phyloP scores from a whole-genome alignment of 2,113 vertebrate species.

The Nycticorax nycticorax region DNA sequence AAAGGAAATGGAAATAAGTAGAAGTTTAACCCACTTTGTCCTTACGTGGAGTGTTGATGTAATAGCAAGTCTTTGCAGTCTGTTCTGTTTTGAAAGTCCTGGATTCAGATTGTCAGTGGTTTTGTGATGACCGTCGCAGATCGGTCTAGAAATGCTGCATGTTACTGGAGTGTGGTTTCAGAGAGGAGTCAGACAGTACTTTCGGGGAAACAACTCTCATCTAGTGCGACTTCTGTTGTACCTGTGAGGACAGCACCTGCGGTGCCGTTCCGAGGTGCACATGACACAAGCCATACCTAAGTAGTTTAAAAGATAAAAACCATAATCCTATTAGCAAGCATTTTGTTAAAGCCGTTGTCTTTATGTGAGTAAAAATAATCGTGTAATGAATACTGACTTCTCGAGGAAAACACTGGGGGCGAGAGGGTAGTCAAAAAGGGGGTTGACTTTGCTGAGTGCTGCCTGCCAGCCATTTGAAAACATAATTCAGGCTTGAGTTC shows the following conservation, averaged over 20 bases:
- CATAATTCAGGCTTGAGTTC: background rate
- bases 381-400: background rate
- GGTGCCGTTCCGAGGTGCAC: background rate
- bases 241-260: background rate
- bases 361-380: background rate
- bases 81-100: background rate
- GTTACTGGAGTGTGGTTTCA: background rate
- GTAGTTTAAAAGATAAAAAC: background rate
- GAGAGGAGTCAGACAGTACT: background rate
- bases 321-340: background rate
- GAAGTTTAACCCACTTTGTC: background rate
- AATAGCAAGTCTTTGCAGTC: background rate
- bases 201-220: background rate
- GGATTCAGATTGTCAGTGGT: background rate
- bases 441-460: background rate
- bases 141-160: background rate
- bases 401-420: background rate
- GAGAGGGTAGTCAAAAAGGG: background rate
- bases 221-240: background rate
- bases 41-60: background rate
- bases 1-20: background rate
- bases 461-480: background rate
- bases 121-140: background rate
- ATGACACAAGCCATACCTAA: background rate
- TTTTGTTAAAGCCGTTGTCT: background rate